phyloP scores from a whole-genome alignment of 2,797 vertebrate genomes.

The Fistularia tabacaria region DNA sequence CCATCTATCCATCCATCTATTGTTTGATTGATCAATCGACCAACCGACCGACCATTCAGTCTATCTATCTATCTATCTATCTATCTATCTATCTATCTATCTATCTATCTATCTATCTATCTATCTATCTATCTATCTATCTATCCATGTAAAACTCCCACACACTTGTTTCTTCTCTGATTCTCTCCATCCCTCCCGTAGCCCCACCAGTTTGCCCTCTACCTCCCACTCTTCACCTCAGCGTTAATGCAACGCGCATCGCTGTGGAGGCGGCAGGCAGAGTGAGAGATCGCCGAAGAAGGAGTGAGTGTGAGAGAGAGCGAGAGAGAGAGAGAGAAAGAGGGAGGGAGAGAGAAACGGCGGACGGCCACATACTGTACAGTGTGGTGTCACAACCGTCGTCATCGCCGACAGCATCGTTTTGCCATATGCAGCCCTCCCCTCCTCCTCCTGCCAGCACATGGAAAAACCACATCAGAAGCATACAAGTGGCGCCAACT shows the following conservation, averaged over 20 bases:
- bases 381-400: too few relatives aligned
- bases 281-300: constrained; percentile 25
- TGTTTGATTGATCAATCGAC: not conserved
- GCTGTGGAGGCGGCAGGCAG: constrained; percentile 52
- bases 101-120: constrained; percentile 33
- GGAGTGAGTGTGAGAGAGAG: constrained; percentile 55
- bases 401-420: too few relatives aligned
- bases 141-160: constrained; percentile 50
- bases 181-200: constrained; percentile 60
- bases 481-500: too few relatives aligned
- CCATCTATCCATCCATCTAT: constrained; percentile 4
- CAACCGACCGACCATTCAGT: constrained; percentile 4
- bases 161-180: constrained; percentile 41
- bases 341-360: constrained; percentile 12
- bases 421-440: too few relatives aligned
- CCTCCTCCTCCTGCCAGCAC: too few relatives aligned
- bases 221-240: constrained; percentile 72
- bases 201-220: constrained; percentile 69
- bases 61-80: constrained; percentile 16
- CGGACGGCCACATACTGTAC: not conserved
- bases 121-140: constrained; percentile 43
- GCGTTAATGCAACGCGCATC: constrained; percentile 67
- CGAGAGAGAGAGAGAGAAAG: constrained; percentile 5
- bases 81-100: constrained; percentile 25
- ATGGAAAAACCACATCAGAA: too few relatives aligned